phyloP scores from a whole-genome alignment of 2,888 invertebrate genomes.

The Drosophila tanythrix region DNA sequence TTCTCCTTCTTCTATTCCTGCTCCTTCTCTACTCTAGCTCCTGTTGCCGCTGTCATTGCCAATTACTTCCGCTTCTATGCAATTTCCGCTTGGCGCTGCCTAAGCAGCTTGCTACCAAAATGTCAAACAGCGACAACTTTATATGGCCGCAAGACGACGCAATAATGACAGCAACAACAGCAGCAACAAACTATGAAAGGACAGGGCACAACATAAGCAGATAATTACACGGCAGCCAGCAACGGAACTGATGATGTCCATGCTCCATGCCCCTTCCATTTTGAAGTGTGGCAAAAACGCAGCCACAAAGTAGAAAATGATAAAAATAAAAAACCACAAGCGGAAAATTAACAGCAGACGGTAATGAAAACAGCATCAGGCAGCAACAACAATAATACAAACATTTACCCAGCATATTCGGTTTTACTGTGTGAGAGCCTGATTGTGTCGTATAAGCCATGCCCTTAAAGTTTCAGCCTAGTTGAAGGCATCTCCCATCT shows the following conservation, averaged over 20 bases:
- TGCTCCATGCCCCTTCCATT: not conserved
- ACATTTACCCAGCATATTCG: slow-evolving; percentile 9
- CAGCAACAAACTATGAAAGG: slow-evolving; percentile 19
- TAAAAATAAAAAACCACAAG: slow-evolving; percentile 84
- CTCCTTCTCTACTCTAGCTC: not conserved
- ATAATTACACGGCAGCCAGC: slow-evolving; percentile 71
- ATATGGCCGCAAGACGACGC: slow-evolving; percentile 62
- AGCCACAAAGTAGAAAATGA: slow-evolving; percentile 81
- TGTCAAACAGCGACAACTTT: slow-evolving; percentile 68
- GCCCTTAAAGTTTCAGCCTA: slow-evolving; percentile 32
- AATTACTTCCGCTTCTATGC: slow-evolving; percentile 78
- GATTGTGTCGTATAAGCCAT: not conserved
- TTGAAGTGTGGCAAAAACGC: slow-evolving; percentile 41
- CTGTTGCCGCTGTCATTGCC: slow-evolving; percentile 47
- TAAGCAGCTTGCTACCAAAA: slow-evolving; percentile 74
- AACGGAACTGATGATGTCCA: slow-evolving; percentile 43
- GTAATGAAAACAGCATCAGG: slow-evolving; percentile 20
- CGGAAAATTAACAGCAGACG: slow-evolving; percentile 83
- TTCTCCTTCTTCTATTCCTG: not conserved
- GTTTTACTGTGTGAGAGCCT: not conserved
- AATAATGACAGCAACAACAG: slow-evolving; percentile 53
- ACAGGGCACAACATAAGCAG: slow-evolving; percentile 67
- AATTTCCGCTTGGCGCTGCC: slow-evolving; percentile 72
- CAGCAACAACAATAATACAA: slow-evolving; percentile 30
- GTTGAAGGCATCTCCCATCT: slow-evolving; percentile 27